Conservation (phyloP, 2,888 invertebrate species). For the Pterostichus madidus region DNA sequence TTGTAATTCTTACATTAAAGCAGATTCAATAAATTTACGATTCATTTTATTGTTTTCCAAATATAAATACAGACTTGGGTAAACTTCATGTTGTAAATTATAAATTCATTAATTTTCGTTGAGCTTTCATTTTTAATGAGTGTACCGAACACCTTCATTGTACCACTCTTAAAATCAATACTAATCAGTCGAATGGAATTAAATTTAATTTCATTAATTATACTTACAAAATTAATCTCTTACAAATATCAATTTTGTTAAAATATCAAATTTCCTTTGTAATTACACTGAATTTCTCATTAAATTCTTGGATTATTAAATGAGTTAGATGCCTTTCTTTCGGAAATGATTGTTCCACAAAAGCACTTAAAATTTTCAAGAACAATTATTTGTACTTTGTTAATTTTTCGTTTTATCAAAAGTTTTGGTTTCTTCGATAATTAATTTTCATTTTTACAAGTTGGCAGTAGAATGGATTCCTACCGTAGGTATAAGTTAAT, state of each 20-base stretch:
- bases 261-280: conserved; percentile 59
- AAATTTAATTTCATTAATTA: conserved; percentile 55
- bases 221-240: conserved; percentile 55
- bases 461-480: conserved; percentile 23
- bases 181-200: conserved; percentile 54
- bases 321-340: conserved; percentile 24
- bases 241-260: conserved; percentile 56
- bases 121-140: conserved; percentile 11
- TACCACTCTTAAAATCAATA: conserved; percentile 51
- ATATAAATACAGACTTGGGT: conserved; percentile 24
- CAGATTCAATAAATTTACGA: conserved; percentile 24
- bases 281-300: conserved; percentile 47
- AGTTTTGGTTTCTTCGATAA: conserved; percentile 16
- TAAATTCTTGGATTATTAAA: conserved; percentile 42
- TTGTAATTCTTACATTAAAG: conserved; percentile 46
- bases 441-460: conserved; percentile 39
- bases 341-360: conserved; percentile 28
- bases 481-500: not conserved
- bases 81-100: conserved; percentile 12
- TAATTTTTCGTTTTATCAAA: conserved; percentile 18
- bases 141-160: conserved; percentile 22
- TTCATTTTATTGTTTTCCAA: conserved; percentile 14
- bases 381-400: conserved; percentile 40
- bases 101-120: conserved; percentile 20
- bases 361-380: conserved; percentile 40